These are phyloP conservation scores for Eledona agricola DNA, from an alignment of 2,888 invertebrate genomes.

Conservation along the genomic window DNA sequence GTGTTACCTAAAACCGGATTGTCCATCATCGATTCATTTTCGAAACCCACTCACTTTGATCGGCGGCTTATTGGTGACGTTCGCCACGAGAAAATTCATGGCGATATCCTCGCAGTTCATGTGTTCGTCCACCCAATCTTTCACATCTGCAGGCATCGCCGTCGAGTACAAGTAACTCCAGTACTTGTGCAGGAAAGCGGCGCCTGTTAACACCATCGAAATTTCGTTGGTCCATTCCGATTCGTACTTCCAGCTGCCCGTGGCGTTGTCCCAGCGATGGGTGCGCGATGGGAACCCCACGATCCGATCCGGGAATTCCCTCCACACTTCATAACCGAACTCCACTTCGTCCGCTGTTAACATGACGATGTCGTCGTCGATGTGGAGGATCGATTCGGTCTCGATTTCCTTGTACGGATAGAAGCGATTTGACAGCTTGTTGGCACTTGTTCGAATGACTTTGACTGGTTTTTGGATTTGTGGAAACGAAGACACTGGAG, in stretches of 20 bases:
- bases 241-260: slow-evolving; percentile 89
- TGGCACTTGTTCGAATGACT: slow-evolving; percentile 88
- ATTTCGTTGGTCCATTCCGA: slow-evolving; percentile 98
- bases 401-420: slow-evolving; percentile 96
- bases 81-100: slow-evolving; percentile 96
- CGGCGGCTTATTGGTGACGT: slow-evolving; percentile 91
- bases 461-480: slow-evolving; percentile 88
- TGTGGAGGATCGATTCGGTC: slow-evolving; percentile 93
- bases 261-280: slow-evolving; percentile 92
- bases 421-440: slow-evolving; percentile 94
- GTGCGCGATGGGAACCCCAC: slow-evolving; percentile 96
- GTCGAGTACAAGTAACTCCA: slow-evolving; percentile 95
- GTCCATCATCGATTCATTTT: not conserved
- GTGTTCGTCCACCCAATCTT: slow-evolving; percentile 90
- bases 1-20: slow-evolving; percentile 75
- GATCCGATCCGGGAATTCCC: slow-evolving; percentile 95
- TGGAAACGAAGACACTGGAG: slow-evolving; percentile 86
- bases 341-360: slow-evolving; percentile 94
- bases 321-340: slow-evolving; percentile 94
- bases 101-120: slow-evolving; percentile 99
- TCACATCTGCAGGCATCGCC: slow-evolving; percentile 84
- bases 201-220: slow-evolving; percentile 96
- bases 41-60: slow-evolving; percentile 73
- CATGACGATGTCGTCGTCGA: slow-evolving; percentile 97
- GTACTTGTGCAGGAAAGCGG: slow-evolving; percentile 96